Evolutionary conservation across 2,797 vertebrate genomes (phyloP).

Genomic region (Cirrhinus mrigala): DNA sequence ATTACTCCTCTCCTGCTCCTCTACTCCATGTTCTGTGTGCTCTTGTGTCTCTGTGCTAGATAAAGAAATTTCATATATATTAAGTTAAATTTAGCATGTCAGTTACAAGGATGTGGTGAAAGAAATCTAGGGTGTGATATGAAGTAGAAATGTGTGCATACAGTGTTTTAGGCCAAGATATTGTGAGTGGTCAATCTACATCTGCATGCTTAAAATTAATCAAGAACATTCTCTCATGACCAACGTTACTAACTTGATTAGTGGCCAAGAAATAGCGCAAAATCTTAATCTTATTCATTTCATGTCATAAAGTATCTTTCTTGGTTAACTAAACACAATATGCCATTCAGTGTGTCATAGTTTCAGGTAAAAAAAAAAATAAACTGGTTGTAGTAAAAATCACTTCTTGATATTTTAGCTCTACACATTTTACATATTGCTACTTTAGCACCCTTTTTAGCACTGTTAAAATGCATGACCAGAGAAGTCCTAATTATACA

Average conservation of each 20-base stretch:
- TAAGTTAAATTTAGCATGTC: not conserved
- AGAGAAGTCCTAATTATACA: not conserved
- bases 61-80: not conserved
- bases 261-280: not conserved
- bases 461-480: not conserved
- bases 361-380: not conserved
- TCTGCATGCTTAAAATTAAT: not conserved
- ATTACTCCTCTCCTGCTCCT: slow-evolving; percentile 59
- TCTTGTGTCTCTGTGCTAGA: slow-evolving; percentile 68
- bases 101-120: not conserved
- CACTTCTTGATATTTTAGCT: not conserved
- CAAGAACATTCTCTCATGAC: not conserved
- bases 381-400: not conserved
- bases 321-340: not conserved
- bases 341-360: not conserved
- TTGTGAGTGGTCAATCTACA: not conserved
- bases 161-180: not conserved
- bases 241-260: not conserved
- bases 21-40: slow-evolving; percentile 44
- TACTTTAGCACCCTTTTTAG: not conserved
- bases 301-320: not conserved
- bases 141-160: not conserved
- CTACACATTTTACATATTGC: not conserved
- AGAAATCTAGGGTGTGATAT: not conserved
- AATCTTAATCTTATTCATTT: not conserved